These are phyloP conservation scores for Hermaeophaga mercurialis DNA, from an alignment of 2,888 invertebrate species.

Conservation along the genomic window DNA sequence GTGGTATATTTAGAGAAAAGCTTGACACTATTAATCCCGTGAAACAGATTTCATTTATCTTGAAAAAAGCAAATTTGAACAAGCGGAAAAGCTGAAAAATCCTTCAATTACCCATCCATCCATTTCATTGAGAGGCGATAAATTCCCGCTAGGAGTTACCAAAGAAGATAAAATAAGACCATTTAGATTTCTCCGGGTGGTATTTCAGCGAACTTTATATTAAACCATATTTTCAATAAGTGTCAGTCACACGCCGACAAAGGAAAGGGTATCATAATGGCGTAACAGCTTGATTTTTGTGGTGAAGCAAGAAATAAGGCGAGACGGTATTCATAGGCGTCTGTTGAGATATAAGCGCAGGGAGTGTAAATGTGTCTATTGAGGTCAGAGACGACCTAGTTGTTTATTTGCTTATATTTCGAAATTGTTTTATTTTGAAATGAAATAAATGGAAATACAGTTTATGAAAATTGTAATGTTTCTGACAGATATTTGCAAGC, in stretches of 20 bases:
- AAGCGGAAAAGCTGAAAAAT: not conserved
- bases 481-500: no score
- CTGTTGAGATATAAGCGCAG: conserved; percentile 5
- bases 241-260: conserved; percentile 27
- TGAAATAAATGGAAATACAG: no score
- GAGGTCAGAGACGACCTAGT: no score
- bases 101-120: not conserved
- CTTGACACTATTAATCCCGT: no score
- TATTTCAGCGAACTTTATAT: conserved; percentile 23
- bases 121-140: conserved; percentile 5
- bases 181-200: conserved; percentile 14
- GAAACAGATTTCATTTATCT: no score
- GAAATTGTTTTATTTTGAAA: no score
- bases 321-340: conserved; percentile 16
- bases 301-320: conserved; percentile 22
- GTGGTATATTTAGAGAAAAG: no score
- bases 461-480: no score
- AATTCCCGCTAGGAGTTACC: conserved; percentile 4
- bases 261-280: conserved; percentile 22
- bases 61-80: not conserved
- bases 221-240: conserved; percentile 30
- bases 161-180: conserved; percentile 22
- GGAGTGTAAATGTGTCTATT: no score
- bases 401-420: no score
- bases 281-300: conserved; percentile 35